Percentiles rank a stretch among this genome's conserved stretches.
Evolutionary conservation across 2,888 invertebrate genomes (phyloP).

Genomic region (Trichogramma dendrolimi): DNA sequence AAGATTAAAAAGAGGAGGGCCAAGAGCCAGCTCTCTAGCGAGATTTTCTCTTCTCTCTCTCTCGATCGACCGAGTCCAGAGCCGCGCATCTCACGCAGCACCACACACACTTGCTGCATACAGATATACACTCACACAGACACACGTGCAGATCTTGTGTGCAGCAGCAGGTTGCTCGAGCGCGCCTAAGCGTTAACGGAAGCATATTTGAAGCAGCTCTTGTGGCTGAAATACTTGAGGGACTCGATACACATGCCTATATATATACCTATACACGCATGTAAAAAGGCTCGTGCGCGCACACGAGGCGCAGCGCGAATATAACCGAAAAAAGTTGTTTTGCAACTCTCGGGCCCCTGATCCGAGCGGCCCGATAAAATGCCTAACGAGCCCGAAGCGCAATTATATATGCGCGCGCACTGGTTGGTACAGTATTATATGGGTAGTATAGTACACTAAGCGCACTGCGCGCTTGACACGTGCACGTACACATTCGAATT

Average conservation of each 20-base stretch:
- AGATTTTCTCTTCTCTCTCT: background rate
- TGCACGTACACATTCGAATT: too few species aligned
- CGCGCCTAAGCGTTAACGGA: slow-evolving; percentile 15
- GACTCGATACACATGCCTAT: too few species aligned
- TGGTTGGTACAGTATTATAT: too few species aligned
- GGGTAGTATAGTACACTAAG: too few species aligned
- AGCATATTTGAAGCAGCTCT: slow-evolving; percentile 12
- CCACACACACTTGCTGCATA: background rate
- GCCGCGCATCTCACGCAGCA: background rate
- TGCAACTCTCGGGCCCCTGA: background rate
- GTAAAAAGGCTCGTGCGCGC: slow-evolving; percentile 4
- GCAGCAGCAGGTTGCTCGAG: background rate
- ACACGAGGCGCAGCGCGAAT: background rate
- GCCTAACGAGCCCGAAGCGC: slow-evolving; percentile 24
- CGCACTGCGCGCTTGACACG: too few species aligned
- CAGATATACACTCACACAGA: slow-evolving; percentile 2
- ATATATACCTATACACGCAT: too few species aligned
- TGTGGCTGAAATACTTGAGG: too few species aligned
- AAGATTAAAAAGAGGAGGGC: slow-evolving; percentile 30
- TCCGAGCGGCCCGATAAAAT: slow-evolving; percentile 25
- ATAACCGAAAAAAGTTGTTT: slow-evolving; percentile 10
- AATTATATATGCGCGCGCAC: too few species aligned
- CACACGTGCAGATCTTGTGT: background rate
- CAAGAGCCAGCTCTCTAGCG: slow-evolving; percentile 2
- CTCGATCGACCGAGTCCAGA: background rate